Evolutionary conservation across 2,113 vertebrate species (phyloP), one percentile per base, ranked within the genome.

Genomic region (Nycticorax nycticorax): DNA sequence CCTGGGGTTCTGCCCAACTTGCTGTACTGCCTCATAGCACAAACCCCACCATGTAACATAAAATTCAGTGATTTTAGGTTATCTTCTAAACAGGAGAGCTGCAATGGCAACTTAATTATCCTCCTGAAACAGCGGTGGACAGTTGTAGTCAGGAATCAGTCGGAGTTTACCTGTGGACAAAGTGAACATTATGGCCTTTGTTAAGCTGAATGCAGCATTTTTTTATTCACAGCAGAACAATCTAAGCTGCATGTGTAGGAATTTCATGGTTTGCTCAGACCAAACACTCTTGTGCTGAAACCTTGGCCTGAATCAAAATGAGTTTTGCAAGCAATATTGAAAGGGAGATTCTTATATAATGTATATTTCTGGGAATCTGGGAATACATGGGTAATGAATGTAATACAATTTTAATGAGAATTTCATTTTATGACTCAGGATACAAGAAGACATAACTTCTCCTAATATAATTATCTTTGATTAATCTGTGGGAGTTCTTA

Each of bases 401-500:
- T 87, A 97, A 97, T 97, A 97, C 93, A 95, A 83, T 93, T 96
- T 98, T 98, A 97, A 98, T 98, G 94, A 98, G 93, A 95, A 96
- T 92, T 97, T 98, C 94, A 92, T 95, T 96, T 97, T 87, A 96
- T 97, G 96, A 96, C 92, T 96, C 91, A 89, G 96, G 95, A 97
- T 97, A 94, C 96, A 95, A 83, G 94, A 91, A 96, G 97, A 96
- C 95, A 95, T 97, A 96, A 95, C 93, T 97, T 97, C 92, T 97
- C 28, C 72, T 97, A 95, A 97, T 96, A 91, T 96, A 97, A 97
- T 97, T 97, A 96, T 35, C 93, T 97, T 97, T 97, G 96, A 97
- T 98, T 97, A 98, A 97, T 98, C 95, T 96, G 93, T 86, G 73
- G 94, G 96, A 97, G 97, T 97, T 97, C 97, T 96, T 97, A 97